These are phyloP conservation scores for Poeciliopsis turneri DNA, from an alignment of 2,797 vertebrate species.

Conservation along the genomic window DNA sequence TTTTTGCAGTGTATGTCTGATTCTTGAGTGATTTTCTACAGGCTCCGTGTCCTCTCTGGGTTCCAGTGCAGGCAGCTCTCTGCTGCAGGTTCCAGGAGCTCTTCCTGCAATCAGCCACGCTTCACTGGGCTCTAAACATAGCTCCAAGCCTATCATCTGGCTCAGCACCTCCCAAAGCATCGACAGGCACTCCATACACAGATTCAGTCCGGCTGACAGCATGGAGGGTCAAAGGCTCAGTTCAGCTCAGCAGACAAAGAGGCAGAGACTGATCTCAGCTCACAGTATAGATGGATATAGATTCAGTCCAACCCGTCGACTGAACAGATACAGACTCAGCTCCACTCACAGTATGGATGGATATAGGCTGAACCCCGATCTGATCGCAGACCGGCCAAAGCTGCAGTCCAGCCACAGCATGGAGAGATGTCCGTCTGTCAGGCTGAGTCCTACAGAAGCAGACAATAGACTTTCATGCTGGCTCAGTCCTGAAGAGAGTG, in stretches of 20 bases:
- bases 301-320: constrained; percentile 60
- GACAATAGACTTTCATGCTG: constrained; percentile 62
- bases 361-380: constrained; percentile 57
- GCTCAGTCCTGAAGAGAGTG: constrained; percentile 67
- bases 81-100: constrained; percentile 81
- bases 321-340: constrained; percentile 65
- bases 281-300: constrained; percentile 73
- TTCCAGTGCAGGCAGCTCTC: constrained; percentile 78
- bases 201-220: constrained; percentile 59
- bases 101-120: constrained; percentile 70
- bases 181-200: constrained; percentile 53
- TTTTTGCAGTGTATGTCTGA: not conserved
- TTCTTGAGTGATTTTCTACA: constrained; percentile 23
- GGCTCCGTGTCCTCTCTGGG: constrained; percentile 80
- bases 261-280: constrained; percentile 66
- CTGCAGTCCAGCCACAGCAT: constrained; percentile 69
- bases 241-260: constrained; percentile 63
- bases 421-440: constrained; percentile 67
- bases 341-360: constrained; percentile 61
- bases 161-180: constrained; percentile 54
- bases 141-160: constrained; percentile 65
- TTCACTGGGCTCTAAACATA: constrained; percentile 65
- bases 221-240: constrained; percentile 45
- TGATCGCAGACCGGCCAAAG: constrained; percentile 43
- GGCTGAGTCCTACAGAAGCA: constrained; percentile 51